Conservation (phyloP, 2,888 invertebrate genomes). For the Ectropis crepuscularia region DNA sequence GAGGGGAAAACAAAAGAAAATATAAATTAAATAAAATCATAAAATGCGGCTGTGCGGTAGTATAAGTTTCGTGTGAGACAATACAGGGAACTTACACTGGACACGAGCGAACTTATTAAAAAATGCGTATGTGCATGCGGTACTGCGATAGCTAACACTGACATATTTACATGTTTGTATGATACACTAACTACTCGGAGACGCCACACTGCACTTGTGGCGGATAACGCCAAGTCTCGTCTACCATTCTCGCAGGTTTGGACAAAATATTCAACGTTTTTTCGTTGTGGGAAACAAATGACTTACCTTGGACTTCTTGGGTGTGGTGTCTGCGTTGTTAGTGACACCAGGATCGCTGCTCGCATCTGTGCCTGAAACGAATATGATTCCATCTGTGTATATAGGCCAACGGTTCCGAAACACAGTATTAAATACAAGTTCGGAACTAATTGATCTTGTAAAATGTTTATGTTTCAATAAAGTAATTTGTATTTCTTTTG, state of each 20-base stretch:
- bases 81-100: conserved; percentile 47
- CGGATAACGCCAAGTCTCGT: conserved; percentile 38
- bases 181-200: conserved; percentile 60
- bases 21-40: conserved; percentile 69
- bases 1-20: conserved; percentile 70
- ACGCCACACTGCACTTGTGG: conserved; percentile 43
- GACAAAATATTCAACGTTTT: background rate
- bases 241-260: conserved; percentile 64
- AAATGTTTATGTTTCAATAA: too few species aligned
- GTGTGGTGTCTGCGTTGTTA: conserved; percentile 78
- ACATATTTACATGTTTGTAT: conserved; percentile 68
- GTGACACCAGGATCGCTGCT: conserved; percentile 78
- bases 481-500: too few species aligned
- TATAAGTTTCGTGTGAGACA: conserved; percentile 42
- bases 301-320: conserved; percentile 78
- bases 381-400: too few species aligned
- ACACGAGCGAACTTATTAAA: conserved; percentile 59
- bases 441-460: too few species aligned
- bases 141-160: conserved; percentile 61
- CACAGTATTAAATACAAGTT: too few species aligned
- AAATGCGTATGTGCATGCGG: conserved; percentile 63
- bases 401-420: too few species aligned
- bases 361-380: conserved; percentile 75
- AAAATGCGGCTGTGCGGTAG: conserved; percentile 51
- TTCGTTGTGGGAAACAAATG: background rate